Evolutionary conservation across 2,797 vertebrate species (phyloP).

Genomic region (Psittacula echo): DNA sequence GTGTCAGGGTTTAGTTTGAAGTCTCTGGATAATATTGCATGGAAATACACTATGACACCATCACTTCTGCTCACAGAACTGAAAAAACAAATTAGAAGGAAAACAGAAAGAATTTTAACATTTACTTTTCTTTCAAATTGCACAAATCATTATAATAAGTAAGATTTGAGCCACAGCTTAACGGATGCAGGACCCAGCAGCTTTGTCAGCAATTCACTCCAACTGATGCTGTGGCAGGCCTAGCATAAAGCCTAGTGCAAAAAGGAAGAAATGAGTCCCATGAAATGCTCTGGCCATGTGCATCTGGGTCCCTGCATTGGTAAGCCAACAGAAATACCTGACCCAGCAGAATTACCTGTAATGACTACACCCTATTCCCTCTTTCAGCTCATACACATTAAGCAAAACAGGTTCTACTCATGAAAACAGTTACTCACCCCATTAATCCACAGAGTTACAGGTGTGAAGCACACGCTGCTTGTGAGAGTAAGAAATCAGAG

Average conservation of each 20-base stretch:
- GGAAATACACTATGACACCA: constrained; percentile 86
- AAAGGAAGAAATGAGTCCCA: neutral
- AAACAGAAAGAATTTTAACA: neutral
- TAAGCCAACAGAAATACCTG: neutral
- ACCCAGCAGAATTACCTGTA: neutral
- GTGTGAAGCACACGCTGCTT: neutral
- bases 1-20: constrained; percentile 73
- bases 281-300: neutral
- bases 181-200: neutral
- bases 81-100: neutral
- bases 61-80: neutral
- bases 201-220: neutral
- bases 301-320: neutral
- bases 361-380: neutral
- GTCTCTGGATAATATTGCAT: constrained; percentile 88
- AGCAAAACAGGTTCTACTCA: neutral
- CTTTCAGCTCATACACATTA: neutral
- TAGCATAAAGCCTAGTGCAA: neutral
- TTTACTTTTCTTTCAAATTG: neutral
- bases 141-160: neutral
- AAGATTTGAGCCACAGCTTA: neutral
- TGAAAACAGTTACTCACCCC: neutral
- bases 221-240: neutral
- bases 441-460: rapidly evolving
- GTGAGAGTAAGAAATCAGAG: neutral